These are phyloP conservation scores for Heterotis niloticus DNA, from an alignment of 2,113 vertebrate species.

Conservation along the genomic window DNA sequence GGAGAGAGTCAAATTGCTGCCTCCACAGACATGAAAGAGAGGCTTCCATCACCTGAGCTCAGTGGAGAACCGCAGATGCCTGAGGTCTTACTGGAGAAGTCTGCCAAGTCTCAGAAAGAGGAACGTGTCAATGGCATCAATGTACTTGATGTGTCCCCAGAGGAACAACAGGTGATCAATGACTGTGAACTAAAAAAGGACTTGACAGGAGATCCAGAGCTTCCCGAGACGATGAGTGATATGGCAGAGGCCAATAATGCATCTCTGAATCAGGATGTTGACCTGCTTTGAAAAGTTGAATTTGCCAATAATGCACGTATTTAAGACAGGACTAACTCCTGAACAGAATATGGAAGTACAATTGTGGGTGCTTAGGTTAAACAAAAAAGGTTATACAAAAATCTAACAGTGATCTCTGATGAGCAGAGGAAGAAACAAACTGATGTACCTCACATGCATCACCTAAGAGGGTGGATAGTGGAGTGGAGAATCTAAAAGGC, in stretches of 20 bases:
- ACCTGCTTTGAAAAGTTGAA: conserved; percentile 47
- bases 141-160: conserved; percentile 46
- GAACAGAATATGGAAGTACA: neutral
- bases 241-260: conserved; percentile 50
- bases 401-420: neutral
- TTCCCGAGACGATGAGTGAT: conserved; percentile 44
- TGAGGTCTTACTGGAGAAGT: conserved; percentile 14
- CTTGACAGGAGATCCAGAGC: conserved; percentile 46
- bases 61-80: conserved; percentile 46
- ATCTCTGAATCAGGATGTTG: conserved; percentile 53
- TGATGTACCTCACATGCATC: neutral
- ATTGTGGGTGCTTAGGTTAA: neutral
- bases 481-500: conserved; percentile 10
- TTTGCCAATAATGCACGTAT: conserved; percentile 8
- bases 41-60: conserved; percentile 39
- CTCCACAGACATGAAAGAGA: conserved; percentile 34
- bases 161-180: conserved; percentile 38
- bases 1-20: conserved; percentile 50
- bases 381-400: neutral
- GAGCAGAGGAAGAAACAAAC: neutral
- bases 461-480: neutral
- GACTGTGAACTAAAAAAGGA: conserved; percentile 69
- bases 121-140: conserved; percentile 58
- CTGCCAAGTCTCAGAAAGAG: conserved; percentile 34
- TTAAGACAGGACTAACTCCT: neutral